These are phyloP conservation scores for Tetragonula clypearis DNA, from an alignment of 1,140 invertebrate genomes.

Conservation along the genomic window DNA sequence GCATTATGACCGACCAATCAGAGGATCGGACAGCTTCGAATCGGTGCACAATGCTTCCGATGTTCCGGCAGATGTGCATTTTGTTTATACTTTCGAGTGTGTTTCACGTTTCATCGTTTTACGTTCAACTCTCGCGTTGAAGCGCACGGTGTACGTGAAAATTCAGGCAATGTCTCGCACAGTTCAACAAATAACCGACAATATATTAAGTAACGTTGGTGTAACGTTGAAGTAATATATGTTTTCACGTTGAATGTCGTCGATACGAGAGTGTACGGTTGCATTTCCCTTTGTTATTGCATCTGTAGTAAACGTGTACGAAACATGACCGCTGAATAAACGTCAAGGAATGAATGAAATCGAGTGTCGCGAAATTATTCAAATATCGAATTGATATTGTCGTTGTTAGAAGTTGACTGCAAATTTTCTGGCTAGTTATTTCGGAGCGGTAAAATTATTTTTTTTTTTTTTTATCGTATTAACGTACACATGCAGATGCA, in stretches of 20 bases:
- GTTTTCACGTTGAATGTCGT: background rate
- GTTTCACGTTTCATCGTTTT: background rate
- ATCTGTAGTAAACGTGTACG: background rate
- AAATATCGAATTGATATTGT: background rate
- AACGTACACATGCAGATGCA: background rate
- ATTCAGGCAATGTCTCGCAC: background rate
- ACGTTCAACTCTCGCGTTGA: no score
- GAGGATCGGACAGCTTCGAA: background rate
- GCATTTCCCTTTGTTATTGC: background rate
- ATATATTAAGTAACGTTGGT: background rate
- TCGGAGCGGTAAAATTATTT: background rate
- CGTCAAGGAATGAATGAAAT: background rate
- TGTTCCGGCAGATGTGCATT: background rate
- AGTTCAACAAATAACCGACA: background rate
- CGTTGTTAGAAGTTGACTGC: background rate
- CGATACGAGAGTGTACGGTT: background rate
- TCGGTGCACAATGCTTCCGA: background rate
- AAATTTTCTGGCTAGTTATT: background rate
- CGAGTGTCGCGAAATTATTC: background rate
- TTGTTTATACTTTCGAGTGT: conserved; percentile 25
- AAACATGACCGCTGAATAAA: conserved; percentile 13
- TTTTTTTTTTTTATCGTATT: background rate
- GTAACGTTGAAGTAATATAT: background rate
- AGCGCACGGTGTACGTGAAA: background rate
- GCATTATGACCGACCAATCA: background rate